Evolutionary conservation across 1,140 invertebrate genomes (phyloP).

Genomic region (Cheumatopsyche charites): DNA sequence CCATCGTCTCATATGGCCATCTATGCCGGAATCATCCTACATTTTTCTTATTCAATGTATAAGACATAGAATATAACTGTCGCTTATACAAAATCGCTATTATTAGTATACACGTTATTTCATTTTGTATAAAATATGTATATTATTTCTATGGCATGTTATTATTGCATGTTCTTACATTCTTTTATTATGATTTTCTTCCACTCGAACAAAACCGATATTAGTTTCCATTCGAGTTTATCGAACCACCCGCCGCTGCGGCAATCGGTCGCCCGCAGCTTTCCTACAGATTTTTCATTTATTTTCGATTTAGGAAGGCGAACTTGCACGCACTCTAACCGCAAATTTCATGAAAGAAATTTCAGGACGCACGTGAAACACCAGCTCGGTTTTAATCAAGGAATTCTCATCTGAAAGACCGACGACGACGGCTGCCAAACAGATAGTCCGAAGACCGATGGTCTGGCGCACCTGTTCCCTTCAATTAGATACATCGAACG

Average conservation of each 20-base stretch:
- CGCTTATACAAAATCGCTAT: too few relatives aligned
- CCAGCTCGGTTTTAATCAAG: conserved; percentile 4
- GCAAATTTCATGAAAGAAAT: not conserved
- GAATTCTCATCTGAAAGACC: conserved; percentile 10
- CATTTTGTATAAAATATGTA: too few relatives aligned
- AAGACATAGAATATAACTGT: too few relatives aligned
- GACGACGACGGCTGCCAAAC: conserved; percentile 4
- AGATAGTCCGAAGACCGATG: conserved; percentile 1
- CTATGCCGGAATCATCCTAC: too few relatives aligned
- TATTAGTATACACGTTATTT: too few relatives aligned
- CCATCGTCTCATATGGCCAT: too few relatives aligned
- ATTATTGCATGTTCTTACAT: too few relatives aligned
- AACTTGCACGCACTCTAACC: not conserved
- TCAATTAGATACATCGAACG: conserved; percentile 24
- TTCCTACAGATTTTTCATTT: not conserved
- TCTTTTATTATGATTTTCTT: too few relatives aligned
- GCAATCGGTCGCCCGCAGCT: conserved; percentile 1
- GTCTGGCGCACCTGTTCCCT: conserved; percentile 10
- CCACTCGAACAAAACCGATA: too few relatives aligned
- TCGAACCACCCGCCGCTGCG: not conserved
- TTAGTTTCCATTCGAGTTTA: too few relatives aligned
- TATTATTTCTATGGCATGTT: too few relatives aligned
- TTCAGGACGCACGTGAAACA: not conserved
- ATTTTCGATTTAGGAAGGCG: not conserved
- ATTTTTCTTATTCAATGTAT: too few relatives aligned